Base-by-base conservation (phyloP, 2,113 vertebrate genomes). In the Ptychochromis oligacanthus region DNA sequence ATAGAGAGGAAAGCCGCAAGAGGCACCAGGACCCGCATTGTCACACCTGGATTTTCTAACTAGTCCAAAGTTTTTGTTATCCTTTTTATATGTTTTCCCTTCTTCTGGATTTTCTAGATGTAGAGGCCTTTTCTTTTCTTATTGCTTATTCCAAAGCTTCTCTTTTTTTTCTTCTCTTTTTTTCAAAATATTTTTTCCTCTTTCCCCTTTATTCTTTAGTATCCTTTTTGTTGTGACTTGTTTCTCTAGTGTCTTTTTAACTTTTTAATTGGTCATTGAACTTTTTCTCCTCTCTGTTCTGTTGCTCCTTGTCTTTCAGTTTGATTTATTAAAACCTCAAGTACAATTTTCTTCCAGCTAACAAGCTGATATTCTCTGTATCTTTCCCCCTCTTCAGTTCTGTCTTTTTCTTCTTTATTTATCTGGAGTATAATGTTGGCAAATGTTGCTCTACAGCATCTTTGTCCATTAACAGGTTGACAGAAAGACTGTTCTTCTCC, bases 1-100 rank as follows among this genome's bases (percentile, higher is more conserved):
- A 93, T 75, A 84, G 79, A 80, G 72, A 90, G 54, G 11, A 82
- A 65, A 11, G 75, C 81, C 9, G 65, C 57, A 28, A 91, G 18
- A 58, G 75, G 52, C 60, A 60, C 31, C 77, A 79, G 84, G 17
- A 91, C 11, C 20, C 31, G 31, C 70, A 76, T 85, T 24, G 2
- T 10, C 0, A 54, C 24, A 24, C 12, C 22, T 40, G 11, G n/a
- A 40, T 34, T 28, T 26, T 40, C 38, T 5, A 24, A 24, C 24
- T 17, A 26, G 40, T 49, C 6, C 28, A 15, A 28, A 72, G 15
- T 72, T 11, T 4, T 46, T 18, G 40, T 11, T 70, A 28, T 52
- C 7, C 65, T 18, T 56, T 54, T 64, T 36, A n/a, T 26, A 5
- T 34, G 18, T 43, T 58, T 20, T 24, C n/a, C n/a, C 26, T 58